A percentile compares a stretch with the other conserved stretches of the same genome.
phyloP scores from a whole-genome alignment of 2,113 vertebrate species.

The Setophaga coronata region DNA sequence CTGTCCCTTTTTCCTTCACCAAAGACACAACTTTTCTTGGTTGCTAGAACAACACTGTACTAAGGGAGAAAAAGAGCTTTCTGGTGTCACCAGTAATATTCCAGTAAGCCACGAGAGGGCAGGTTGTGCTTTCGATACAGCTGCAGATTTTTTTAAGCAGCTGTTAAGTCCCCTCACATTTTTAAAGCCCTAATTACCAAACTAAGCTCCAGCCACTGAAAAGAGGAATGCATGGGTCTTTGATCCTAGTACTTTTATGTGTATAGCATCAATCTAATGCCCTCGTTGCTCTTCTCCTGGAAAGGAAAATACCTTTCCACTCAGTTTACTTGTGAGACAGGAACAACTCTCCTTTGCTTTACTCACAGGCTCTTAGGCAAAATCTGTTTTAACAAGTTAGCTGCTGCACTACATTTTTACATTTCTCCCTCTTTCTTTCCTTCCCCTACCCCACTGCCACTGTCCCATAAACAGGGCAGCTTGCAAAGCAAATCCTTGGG shows the following conservation, averaged over 20 bases:
- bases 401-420: neutral
- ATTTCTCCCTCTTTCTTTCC: neutral
- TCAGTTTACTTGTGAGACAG: neutral
- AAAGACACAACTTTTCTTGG: neutral
- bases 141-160: neutral
- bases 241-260: neutral
- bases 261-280: neutral
- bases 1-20: neutral
- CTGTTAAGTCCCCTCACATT: neutral
- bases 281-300: neutral
- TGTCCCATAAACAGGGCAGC: neutral
- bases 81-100: slow-evolving; percentile 14
- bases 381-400: neutral
- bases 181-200: neutral
- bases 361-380: neutral
- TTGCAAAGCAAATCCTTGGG: neutral
- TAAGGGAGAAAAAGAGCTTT: neutral
- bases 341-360: neutral
- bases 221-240: neutral
- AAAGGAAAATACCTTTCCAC: neutral
- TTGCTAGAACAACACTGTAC: neutral
- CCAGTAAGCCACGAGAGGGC: slow-evolving; percentile 68
- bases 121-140: slow-evolving; percentile 10
- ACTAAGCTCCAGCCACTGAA: neutral
- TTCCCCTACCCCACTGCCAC: neutral